Base-by-base conservation (phyloP, 2,888 invertebrate species). In the Desoria tigrina region DNA sequence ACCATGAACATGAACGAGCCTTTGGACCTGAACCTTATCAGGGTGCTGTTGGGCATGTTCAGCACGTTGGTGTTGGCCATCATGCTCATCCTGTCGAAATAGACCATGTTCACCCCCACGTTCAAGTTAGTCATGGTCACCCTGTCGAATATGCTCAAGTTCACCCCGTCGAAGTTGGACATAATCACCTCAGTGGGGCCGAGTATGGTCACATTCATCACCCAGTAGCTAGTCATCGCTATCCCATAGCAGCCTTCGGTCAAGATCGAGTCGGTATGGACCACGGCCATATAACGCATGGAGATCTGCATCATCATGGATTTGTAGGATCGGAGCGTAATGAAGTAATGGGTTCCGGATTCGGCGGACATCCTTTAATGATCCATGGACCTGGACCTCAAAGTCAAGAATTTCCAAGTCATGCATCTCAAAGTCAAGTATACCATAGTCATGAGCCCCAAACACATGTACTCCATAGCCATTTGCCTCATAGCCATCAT, bases 1-100 rank as follows among this genome's bases (percentile, higher is more conserved):
- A 16, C 6, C 21, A 45, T 21, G 45, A n/a, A 45, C 45, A 45
- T 21, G 45, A n/a, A 45, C 45, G 21, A 16, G 45, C 9, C 6
- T 21, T 18, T 45, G 16, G 9, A 45, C 9, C 16, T 45, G 45
- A n/a, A 11, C 16, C 45, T 45, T 45, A 18, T 32, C 32, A 32
- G 6, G 45, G 45, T 18, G 4, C 6, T 18, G 21, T 6, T 45
- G 21, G 50, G 32, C n/a, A n/a, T n/a, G n/a, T n/a, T n/a, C n/a
- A n/a, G n/a, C 61, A 49, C 7, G 49, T 39, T 39, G 39, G 9
- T 11, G 39, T 16, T n/a, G n/a, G n/a, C n/a, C n/a, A n/a, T n/a
- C n/a, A n/a, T 39, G 39, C 9, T 11, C 9, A 39, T 11, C 9
- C 9, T 39, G 16, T 39, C 39, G 39, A 9, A 11, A 16, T 9